Evolutionary conservation across 2,888 invertebrate genomes (phyloP).

Genomic region (Lasius fuliginosus): DNA sequence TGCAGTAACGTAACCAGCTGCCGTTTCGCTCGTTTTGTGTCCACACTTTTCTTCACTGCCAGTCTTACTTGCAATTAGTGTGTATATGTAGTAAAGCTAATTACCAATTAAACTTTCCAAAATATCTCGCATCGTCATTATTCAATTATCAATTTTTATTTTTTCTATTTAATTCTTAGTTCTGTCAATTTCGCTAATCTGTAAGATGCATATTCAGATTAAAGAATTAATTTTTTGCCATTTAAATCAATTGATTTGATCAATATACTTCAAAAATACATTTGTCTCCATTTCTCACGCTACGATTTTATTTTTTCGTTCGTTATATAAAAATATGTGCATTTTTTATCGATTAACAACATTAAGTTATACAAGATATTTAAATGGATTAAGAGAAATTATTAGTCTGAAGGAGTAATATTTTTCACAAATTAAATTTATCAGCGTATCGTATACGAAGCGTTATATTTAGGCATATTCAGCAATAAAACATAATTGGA

Average conservation of each 20-base stretch:
- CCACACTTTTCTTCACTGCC: neutral
- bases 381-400: slow-evolving; percentile 18
- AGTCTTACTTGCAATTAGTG: neutral
- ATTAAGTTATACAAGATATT: neutral
- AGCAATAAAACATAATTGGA: slow-evolving; percentile 27
- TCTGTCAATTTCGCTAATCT: neutral
- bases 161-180: neutral
- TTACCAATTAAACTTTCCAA: neutral
- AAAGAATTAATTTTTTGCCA: slow-evolving; percentile 13
- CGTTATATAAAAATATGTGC: neutral
- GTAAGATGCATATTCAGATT: neutral
- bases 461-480: neutral
- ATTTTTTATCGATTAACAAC: neutral
- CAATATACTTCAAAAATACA: neutral
- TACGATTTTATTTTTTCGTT: slow-evolving; percentile 1
- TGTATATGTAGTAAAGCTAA: neutral
- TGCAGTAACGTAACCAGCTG: slow-evolving; percentile 40
- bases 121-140: neutral
- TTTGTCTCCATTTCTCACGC: neutral
- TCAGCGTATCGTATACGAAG: neutral
- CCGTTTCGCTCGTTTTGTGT: slow-evolving; percentile 24
- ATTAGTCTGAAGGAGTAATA: neutral
- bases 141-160: slow-evolving; percentile 17
- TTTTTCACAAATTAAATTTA: slow-evolving; percentile 28
- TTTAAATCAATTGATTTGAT: neutral